phyloP scores from a whole-genome alignment of 2,888 invertebrate species.

The Nephrotoma guestfalica region DNA sequence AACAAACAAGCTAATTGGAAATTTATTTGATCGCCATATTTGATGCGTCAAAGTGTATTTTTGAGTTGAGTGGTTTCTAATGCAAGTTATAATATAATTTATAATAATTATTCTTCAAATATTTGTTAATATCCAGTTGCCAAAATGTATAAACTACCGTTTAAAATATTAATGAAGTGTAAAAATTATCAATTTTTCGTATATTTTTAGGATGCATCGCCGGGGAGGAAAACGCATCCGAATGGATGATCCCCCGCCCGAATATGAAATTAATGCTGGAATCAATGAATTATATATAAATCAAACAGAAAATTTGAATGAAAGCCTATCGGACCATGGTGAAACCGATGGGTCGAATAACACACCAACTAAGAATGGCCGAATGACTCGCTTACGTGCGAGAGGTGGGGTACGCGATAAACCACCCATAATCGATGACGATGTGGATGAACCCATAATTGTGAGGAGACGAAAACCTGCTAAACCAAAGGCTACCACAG shows the following conservation, averaged over 20 bases:
- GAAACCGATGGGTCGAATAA: slow-evolving; percentile 35
- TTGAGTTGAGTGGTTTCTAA: not conserved
- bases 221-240: slow-evolving; percentile 80
- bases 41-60: not conserved
- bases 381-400: slow-evolving; percentile 50
- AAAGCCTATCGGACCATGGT: slow-evolving; percentile 35
- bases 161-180: not conserved
- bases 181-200: not conserved
- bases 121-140: not conserved
- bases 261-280: slow-evolving; percentile 47
- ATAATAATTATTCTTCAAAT: not conserved
- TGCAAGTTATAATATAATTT: not conserved
- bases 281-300: not conserved
- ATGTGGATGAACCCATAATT: slow-evolving; percentile 29
- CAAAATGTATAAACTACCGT: not conserved
- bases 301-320: slow-evolving; percentile 26
- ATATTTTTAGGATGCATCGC: slow-evolving; percentile 47
- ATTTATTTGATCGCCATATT: not conserved
- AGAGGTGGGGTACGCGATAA: slow-evolving; percentile 34
- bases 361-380: slow-evolving; percentile 31
- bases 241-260: slow-evolving; percentile 83
- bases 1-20: not conserved
- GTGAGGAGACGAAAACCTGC: slow-evolving; percentile 17
- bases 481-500: not conserved
- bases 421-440: slow-evolving; percentile 33